Base-by-base conservation (phyloP, 2,797 vertebrate species). In the Manis javanica region DNA sequence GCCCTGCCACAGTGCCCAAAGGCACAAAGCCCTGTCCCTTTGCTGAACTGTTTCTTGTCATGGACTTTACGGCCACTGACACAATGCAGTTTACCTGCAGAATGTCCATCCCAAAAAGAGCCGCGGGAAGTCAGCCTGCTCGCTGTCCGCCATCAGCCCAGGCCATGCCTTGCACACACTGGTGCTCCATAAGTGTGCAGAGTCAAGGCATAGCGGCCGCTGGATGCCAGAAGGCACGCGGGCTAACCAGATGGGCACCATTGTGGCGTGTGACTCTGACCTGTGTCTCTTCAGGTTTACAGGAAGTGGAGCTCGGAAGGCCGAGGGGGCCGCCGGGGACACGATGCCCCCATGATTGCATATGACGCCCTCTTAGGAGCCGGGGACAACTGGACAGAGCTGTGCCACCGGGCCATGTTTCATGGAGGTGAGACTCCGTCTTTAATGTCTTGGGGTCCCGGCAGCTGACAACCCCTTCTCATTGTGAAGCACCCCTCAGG, bases 251-350 rank as follows among this genome's bases (percentile, higher is more conserved):
- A 8, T 19, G 21, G 46, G 11, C 5, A 4, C 23, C 4, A 3
- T 31, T 13, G 6, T 14, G 3, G 0, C 19, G 4, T 5, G 0
- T 18, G 55, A 14, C 49, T 15, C 87, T 96, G 77, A 97, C 1
- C 37, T 0, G 0, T 16, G 0, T 0, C 91, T 59, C 89, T 14
- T 0, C 97, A 99, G 99, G 98, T 99, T 0, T 99, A 99, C 94
- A 99, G 99, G 98, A 99, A 98, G n/a, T 99, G 99, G 99, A 99
- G 99, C 97, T 99, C 99, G 0, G 99, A 99, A 93, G 99, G 99
- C 18, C 98, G 99, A 0, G 99, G 99, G 0, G 99, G 99, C 0
- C 98, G 99, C 1, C 98, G 99, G 94, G 99, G 99, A 42, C 99
- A 99, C 0, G 99, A 99, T 0, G 99, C 99, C 5, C 99, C 99